Conservation (phyloP, 2,888 invertebrate species). For the Ormyrus pomaceus region DNA sequence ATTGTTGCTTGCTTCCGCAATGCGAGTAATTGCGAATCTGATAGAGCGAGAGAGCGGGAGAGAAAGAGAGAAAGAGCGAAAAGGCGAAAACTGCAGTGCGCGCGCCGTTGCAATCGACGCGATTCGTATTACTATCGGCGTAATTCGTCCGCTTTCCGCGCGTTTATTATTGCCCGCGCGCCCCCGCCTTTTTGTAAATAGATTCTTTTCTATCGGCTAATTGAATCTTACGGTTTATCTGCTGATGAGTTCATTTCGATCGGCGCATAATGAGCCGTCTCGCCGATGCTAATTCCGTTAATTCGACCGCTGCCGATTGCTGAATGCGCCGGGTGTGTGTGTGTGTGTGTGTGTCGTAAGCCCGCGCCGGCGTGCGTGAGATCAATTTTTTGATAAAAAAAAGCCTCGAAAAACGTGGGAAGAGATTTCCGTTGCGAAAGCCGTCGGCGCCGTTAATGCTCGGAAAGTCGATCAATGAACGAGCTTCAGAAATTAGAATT, state of each 20-base stretch:
- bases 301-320: conserved; percentile 23
- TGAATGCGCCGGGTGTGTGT: neutral
- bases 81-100: conserved; percentile 35
- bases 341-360: neutral
- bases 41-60: neutral
- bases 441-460: too few species aligned
- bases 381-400: conserved; percentile 13
- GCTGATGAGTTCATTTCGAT: conserved; percentile 53
- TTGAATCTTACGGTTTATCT: conserved; percentile 53
- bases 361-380: neutral
- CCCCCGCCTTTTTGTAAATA: neutral
- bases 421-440: too few species aligned
- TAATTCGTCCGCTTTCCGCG: conserved; percentile 14
- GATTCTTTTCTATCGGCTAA: conserved; percentile 42
- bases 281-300: conserved; percentile 36
- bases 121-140: conserved; percentile 4
- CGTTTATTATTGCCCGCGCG: conserved; percentile 4
- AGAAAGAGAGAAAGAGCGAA: conserved; percentile 1
- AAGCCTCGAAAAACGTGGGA: neutral
- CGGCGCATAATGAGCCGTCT: conserved; percentile 11
- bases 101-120: conserved; percentile 13
- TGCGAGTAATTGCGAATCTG: conserved; percentile 35
- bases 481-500: too few species aligned
- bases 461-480: too few species aligned
- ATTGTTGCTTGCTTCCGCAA: conserved; percentile 24